These are phyloP conservation scores for Perca flavescens DNA, from an alignment of 2,113 vertebrate species.

Conservation along the genomic window DNA sequence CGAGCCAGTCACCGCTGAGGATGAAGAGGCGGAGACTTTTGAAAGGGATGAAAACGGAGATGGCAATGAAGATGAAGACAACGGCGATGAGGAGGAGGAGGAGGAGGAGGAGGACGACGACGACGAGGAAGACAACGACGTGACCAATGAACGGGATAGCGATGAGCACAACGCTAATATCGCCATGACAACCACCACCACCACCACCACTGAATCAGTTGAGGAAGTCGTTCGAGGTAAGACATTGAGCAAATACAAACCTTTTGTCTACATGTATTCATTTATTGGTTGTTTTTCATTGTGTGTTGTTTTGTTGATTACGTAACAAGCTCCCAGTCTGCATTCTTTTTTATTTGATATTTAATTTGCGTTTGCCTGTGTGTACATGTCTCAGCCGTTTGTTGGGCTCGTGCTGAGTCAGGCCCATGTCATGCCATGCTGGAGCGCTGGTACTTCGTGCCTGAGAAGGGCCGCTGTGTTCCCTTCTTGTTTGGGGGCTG, in stretches of 20 bases:
- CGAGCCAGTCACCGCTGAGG: slow-evolving; percentile 72
- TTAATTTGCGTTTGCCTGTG: slow-evolving; percentile 57
- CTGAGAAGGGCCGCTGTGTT: slow-evolving; percentile 89
- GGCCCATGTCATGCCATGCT: slow-evolving; percentile 94
- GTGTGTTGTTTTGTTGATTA: not conserved
- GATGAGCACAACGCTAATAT: slow-evolving; percentile 90
- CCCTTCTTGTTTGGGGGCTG: slow-evolving; percentile 99
- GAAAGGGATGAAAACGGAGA: slow-evolving; percentile 87
- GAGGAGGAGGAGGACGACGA: slow-evolving; percentile 85
- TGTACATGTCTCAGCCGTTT: slow-evolving; percentile 89
- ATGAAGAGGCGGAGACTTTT: slow-evolving; percentile 82
- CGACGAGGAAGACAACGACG: slow-evolving; percentile 80
- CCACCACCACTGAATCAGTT: slow-evolving; percentile 95
- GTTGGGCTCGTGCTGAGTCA: slow-evolving; percentile 94
- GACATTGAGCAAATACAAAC: not conserved
- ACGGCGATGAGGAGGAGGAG: slow-evolving; percentile 83
- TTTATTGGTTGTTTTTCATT: not conserved
- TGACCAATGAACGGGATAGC: slow-evolving; percentile 87
- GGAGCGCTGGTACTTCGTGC: slow-evolving; percentile 97
- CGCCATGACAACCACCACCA: slow-evolving; percentile 96
- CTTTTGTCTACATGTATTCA: not conserved
- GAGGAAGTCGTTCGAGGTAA: slow-evolving; percentile 98
- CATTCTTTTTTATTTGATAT: slow-evolving; percentile 18
- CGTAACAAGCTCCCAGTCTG: not conserved
- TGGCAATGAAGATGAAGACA: slow-evolving; percentile 85